These are phyloP conservation scores for Meandrina meandrites DNA, from an alignment of 92 coral and sea anemone species.

Conservation along the genomic window DNA sequence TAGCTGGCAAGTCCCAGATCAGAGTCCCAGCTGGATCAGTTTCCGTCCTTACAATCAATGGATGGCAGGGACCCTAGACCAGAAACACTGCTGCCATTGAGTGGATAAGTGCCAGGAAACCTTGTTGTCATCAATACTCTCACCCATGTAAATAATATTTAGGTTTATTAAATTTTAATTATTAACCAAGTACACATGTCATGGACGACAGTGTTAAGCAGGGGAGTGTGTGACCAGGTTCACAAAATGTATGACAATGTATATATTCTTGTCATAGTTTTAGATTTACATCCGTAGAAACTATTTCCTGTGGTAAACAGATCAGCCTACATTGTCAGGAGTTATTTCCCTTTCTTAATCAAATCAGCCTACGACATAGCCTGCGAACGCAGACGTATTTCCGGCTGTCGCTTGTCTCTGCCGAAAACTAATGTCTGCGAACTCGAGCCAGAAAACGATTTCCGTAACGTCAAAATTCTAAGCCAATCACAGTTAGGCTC, in stretches of 20 bases:
- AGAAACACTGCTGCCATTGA: conserved; percentile 37
- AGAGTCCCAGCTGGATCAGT: conserved; percentile 64
- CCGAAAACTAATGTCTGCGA: too few relatives aligned
- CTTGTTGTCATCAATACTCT: conserved; percentile 60
- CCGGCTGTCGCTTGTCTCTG: too few relatives aligned
- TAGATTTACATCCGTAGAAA: not conserved
- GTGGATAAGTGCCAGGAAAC: conserved; percentile 44
- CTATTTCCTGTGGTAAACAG: not conserved
- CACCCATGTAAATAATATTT: conserved; percentile 26
- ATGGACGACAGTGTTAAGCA: conserved; percentile 61
- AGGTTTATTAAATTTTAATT: conserved; percentile 20
- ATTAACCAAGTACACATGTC: conserved; percentile 31
- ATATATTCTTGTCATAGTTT: conserved; percentile 3
- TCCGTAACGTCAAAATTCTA: too few relatives aligned
- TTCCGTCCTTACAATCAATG: conserved; percentile 58
- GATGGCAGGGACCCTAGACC: conserved; percentile 37
- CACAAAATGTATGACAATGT: conserved; percentile 21
- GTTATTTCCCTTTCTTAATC: not conserved
- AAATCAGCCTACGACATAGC: not conserved
- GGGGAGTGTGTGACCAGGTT: conserved; percentile 55
- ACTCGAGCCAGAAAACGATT: too few relatives aligned
- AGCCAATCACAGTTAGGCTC: too few relatives aligned
- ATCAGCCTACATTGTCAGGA: too few relatives aligned
- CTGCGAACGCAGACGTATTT: too few relatives aligned
- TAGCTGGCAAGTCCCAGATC: conserved; percentile 42